Base-by-base conservation (phyloP, 2,797 vertebrate genomes). In the Pelobates cultripes region DNA sequence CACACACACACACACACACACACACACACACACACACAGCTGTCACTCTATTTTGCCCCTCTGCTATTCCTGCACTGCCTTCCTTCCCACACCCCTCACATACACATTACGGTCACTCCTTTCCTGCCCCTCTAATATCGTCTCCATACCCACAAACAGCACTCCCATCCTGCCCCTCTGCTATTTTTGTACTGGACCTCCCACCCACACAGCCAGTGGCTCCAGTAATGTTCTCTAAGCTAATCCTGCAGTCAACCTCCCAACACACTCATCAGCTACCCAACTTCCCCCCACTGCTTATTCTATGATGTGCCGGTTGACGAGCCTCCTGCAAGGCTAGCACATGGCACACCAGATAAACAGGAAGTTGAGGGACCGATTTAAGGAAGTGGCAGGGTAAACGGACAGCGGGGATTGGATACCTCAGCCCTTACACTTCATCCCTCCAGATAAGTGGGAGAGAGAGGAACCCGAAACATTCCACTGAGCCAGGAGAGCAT, bases 371-470 rank as follows among this genome's bases (percentile, higher is more conserved):
- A 47, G 43, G 41, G 13, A 17, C 9, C 7, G 41, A 57, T 7
- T 43, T 57, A 74, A 7, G n/a, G 60, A 41, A 3, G 69, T 57
- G 43, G 47, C n/a, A 3, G 17, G 72, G n/a, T 14, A 4, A 57
- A 8, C 42, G n/a, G 7, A 53, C 15, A 55, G 57, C 4, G 6
- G n/a, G 3, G 4, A 43, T 60, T n/a, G 73, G 45, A 8, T 45
- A 15, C 9, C 77, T 70, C 71, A 15, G 47, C 73, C 55, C 72
- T 83, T 44, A 74, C 70, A 83, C 81, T 45, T 75, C 15, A 74
- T 83, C 81, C 81, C 81, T 83, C 81, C 77, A 83, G 81, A 79
- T 63, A 15, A 83, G 81, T 70, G 81, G 28, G 42, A 79, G 71
- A 43, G 61, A 51, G 41, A 55, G 66, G 53, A n/a, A 15, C 70